A percentile compares a stretch with the other conserved stretches of the same genome.
Conservation (phyloP, 2,113 vertebrate species). For the Sapajus apella region DNA sequence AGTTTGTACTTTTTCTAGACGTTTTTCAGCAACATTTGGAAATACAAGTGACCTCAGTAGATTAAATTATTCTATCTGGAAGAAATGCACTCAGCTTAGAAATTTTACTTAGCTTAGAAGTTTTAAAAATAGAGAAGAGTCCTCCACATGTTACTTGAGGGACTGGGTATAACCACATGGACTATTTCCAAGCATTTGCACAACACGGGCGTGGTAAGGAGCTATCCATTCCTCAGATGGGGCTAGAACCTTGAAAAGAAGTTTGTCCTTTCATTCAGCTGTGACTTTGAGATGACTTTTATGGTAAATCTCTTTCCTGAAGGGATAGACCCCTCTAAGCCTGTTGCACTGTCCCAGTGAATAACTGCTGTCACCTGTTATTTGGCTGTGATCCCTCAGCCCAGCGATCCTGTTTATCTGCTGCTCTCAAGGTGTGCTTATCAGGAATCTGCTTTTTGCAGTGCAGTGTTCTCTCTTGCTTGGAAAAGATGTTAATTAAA, state of each 20-base stretch:
- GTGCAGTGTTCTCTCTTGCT: background rate
- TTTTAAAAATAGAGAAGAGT: background rate
- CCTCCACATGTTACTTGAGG: background rate
- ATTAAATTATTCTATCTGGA: constrained; percentile 18
- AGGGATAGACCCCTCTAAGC: background rate
- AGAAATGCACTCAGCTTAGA: background rate
- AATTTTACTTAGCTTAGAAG: background rate
- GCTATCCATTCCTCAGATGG: background rate
- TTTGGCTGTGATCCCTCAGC: background rate
- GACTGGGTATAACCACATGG: background rate
- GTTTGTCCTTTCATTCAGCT: background rate
- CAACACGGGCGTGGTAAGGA: rapidly evolving
- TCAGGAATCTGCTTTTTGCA: constrained; percentile 49
- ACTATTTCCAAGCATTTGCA: background rate
- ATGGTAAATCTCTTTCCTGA: background rate
- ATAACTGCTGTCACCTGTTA: constrained; percentile 44
- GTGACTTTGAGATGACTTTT: background rate
- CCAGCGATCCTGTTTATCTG: constrained; percentile 54
- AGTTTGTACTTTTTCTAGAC: constrained; percentile 30
- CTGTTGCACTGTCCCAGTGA: background rate
- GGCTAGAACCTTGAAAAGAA: background rate
- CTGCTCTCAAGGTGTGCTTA: constrained; percentile 51
- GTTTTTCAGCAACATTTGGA: background rate
- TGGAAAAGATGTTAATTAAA: constrained; percentile 54
- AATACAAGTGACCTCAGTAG: background rate